Evolutionary conservation across 2,113 vertebrate genomes (phyloP).

Genomic region (Noctilio leporinus): DNA sequence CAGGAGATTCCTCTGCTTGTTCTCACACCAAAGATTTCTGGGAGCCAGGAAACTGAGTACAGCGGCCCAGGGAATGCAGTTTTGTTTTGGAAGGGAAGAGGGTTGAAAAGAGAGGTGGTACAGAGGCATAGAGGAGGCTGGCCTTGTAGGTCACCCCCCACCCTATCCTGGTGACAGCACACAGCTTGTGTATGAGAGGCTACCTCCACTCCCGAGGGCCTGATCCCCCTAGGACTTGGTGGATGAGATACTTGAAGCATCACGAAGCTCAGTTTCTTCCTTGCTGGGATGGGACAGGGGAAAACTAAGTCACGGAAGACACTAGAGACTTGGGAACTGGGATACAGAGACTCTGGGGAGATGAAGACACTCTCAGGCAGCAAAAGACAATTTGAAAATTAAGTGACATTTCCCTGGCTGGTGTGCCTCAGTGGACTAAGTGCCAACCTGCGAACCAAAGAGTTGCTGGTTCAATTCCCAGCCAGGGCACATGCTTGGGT

Average conservation of each 20-base stretch:
- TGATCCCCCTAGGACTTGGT: neutral
- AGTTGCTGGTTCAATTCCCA: no score
- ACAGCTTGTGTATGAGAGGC: neutral
- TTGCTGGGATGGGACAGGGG: neutral
- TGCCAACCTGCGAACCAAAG: no score
- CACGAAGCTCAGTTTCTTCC: neutral
- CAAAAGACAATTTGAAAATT: neutral
- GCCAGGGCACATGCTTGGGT: no score
- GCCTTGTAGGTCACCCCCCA: rapidly evolving
- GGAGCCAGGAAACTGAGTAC: slow-evolving; percentile 41
- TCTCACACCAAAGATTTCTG: slow-evolving; percentile 56
- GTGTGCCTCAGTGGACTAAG: no score
- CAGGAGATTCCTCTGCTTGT: slow-evolving; percentile 60
- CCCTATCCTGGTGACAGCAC: neutral
- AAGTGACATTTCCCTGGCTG: no score
- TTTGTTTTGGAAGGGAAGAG: neutral
- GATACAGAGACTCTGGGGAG: neutral
- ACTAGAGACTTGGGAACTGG: neutral
- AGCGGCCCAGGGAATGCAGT: neutral
- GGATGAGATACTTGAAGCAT: neutral
- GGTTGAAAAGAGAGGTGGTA: neutral
- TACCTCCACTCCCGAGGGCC: neutral
- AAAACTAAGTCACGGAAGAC: neutral
- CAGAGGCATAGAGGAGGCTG: neutral
- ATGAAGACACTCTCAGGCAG: neutral